These are phyloP conservation scores for Cassiopea xamachana DNA, from an alignment of 30 jellyfish, hydroid and myxozoan genomes.

Conservation along the genomic window DNA sequence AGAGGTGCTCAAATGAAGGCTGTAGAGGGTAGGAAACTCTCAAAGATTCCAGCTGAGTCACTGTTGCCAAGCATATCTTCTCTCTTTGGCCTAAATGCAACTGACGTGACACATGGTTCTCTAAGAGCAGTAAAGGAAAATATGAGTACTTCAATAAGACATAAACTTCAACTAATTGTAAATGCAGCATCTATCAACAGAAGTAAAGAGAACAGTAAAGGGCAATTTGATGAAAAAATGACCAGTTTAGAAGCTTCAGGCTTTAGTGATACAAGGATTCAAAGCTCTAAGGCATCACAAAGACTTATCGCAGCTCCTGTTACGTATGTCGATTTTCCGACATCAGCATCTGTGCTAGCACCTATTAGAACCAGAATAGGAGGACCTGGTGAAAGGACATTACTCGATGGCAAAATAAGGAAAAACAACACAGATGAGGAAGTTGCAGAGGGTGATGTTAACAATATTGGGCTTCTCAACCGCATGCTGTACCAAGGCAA, in stretches of 20 bases:
- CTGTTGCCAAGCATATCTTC: conserved; percentile 48
- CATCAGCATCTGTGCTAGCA: not conserved
- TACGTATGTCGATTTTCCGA: not conserved
- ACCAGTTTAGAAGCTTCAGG: not conserved
- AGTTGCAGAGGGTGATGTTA: not conserved
- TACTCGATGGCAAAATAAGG: not conserved
- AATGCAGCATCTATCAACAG: not conserved
- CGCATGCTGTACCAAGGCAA: conserved; percentile 34
- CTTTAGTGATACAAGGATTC: not conserved
- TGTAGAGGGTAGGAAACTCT: not conserved
- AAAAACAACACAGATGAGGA: not conserved
- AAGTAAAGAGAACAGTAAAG: not conserved
- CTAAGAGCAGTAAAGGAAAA: conserved; percentile 17
- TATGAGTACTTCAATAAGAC: conserved; percentile 15
- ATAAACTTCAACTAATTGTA: conserved; percentile 8
- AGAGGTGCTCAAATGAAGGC: not conserved
- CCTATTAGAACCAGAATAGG: conserved; percentile 32
- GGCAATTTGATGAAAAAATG: not conserved
- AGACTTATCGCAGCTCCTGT: not conserved
- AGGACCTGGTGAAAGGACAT: not conserved
- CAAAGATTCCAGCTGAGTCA: not conserved
- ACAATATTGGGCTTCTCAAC: conserved; percentile 2
- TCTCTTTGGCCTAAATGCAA: conserved; percentile 11
- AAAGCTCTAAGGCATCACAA: not conserved
- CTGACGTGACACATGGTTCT: conserved; percentile 16